Percentiles rank a stretch among this genome's conserved stretches.
phyloP scores from a whole-genome alignment of 2,797 vertebrate genomes.

The Eidolon dupreanum region DNA sequence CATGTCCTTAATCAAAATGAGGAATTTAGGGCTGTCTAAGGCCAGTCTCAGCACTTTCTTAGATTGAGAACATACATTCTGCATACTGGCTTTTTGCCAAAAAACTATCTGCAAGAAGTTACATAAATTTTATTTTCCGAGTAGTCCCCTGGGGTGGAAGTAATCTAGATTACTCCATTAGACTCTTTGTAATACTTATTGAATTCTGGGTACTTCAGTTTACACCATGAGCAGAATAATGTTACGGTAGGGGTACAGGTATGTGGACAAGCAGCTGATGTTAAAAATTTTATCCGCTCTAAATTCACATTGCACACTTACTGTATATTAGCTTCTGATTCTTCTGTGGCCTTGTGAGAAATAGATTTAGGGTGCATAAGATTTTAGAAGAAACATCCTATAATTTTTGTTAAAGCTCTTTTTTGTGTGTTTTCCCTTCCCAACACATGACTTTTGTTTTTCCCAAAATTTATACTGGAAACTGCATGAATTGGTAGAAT shows the following conservation, averaged over 20 bases:
- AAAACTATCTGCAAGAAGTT: not conserved
- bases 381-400: not conserved
- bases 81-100: not conserved
- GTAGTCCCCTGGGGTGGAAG: not conserved
- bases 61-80: not conserved
- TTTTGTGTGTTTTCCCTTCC: not conserved
- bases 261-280: not conserved
- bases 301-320: not conserved
- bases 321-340: not conserved
- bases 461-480: not conserved
- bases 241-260: not conserved
- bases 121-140: not conserved
- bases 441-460: not conserved
- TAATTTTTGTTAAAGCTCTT: not conserved
- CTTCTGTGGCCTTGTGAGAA: not conserved
- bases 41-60: not conserved
- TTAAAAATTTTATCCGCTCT: not conserved
- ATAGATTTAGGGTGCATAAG: not conserved
- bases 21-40: not conserved
- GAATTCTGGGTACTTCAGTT: not conserved
- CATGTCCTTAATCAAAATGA: not conserved
- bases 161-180: not conserved
- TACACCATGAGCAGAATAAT: not conserved
- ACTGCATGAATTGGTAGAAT: not conserved
- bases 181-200: not conserved